Conservation (phyloP, 2,888 invertebrate species). For the Tinea semifulvella region DNA sequence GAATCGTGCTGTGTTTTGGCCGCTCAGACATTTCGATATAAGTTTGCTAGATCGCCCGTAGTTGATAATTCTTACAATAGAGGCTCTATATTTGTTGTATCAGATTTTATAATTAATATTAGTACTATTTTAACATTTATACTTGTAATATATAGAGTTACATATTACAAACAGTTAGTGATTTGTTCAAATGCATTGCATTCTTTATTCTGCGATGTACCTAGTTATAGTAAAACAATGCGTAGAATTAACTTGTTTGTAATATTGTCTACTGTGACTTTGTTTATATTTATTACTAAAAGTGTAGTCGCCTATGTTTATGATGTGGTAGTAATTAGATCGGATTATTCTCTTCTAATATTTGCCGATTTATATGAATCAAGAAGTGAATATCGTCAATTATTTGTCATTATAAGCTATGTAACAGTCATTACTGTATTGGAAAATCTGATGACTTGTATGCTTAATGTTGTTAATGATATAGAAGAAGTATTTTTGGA, state of each 20-base stretch:
- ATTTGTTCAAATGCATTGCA: background rate
- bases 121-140: background rate
- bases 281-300: background rate
- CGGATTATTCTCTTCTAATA: background rate
- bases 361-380: background rate
- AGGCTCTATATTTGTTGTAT: background rate
- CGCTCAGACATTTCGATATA: background rate
- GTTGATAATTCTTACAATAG: background rate
- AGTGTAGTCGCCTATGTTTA: background rate
- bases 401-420: background rate
- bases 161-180: conserved; percentile 1
- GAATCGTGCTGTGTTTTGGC: background rate
- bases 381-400: background rate
- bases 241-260: background rate
- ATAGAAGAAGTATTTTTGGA: background rate
- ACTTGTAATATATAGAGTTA: background rate
- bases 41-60: background rate
- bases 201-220: background rate
- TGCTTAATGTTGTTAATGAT: background rate
- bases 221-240: background rate
- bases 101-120: background rate
- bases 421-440: background rate
- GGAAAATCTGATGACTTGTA: background rate
- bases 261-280: background rate
- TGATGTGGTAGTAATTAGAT: background rate